These are phyloP conservation scores for Tricholauxania praeusta DNA, from an alignment of 2,888 invertebrate species.

Conservation along the genomic window DNA sequence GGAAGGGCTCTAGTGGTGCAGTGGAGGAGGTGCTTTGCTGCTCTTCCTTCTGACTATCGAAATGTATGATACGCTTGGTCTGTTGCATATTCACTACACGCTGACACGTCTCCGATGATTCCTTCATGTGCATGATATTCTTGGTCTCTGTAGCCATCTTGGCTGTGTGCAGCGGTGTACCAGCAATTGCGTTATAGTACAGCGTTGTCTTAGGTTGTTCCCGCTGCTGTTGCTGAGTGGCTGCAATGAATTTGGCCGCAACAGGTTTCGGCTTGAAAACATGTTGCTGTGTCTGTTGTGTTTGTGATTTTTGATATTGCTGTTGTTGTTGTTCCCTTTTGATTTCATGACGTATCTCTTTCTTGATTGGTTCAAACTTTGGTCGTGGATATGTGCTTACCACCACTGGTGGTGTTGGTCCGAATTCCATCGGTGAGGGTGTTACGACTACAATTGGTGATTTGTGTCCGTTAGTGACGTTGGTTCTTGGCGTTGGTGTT, in stretches of 20 bases:
- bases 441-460: constrained; percentile 69
- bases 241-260: constrained; percentile 67
- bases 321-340: constrained; percentile 52
- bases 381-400: constrained; percentile 67
- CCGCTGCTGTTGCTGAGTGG: constrained; percentile 62
- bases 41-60: constrained; percentile 70
- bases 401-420: constrained; percentile 68
- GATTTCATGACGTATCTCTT: constrained; percentile 62
- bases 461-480: constrained; percentile 67
- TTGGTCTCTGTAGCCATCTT: constrained; percentile 76
- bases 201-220: constrained; percentile 66
- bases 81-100: constrained; percentile 78
- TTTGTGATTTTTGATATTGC: constrained; percentile 56
- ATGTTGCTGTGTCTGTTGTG: constrained; percentile 56
- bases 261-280: constrained; percentile 72
- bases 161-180: constrained; percentile 73
- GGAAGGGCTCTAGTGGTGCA: constrained; percentile 67
- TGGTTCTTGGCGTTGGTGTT: constrained; percentile 70
- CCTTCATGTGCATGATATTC: constrained; percentile 78
- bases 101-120: constrained; percentile 75
- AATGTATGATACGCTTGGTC: constrained; percentile 77
- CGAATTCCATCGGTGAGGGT: constrained; percentile 72
- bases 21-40: constrained; percentile 35
- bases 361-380: constrained; percentile 73
- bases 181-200: constrained; percentile 72